Evolutionary conservation across 30 jellyfish, hydroid and myxozoan genomes (phyloP).

Genomic region (Pseudorhiza aurosa): DNA sequence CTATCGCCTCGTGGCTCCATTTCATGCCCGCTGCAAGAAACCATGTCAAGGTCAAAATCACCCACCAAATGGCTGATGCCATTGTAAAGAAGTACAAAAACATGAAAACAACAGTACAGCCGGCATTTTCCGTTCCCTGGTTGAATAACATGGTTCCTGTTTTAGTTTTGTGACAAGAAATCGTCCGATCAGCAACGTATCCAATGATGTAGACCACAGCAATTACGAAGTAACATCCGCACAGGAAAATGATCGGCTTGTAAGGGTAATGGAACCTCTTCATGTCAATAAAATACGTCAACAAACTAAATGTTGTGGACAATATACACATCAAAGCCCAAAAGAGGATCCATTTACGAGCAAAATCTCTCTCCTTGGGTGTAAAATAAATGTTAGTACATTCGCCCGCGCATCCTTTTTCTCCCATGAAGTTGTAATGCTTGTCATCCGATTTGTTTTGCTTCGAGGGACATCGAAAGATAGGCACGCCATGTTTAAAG

Average conservation of each 20-base stretch:
- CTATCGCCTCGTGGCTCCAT: conserved; percentile 99
- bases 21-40: conserved; percentile 98
- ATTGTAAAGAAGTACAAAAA: conserved; percentile 87
- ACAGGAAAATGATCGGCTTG: conserved; percentile 90
- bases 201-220: conserved; percentile 91
- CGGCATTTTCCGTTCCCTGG: conserved; percentile 99
- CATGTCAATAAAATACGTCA: conserved; percentile 90
- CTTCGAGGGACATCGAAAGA: conserved; percentile 74
- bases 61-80: conserved; percentile 99
- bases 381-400: conserved; percentile 81
- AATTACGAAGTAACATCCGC: conserved; percentile 92
- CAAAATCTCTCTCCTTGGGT: conserved; percentile 89
- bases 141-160: conserved; percentile 65
- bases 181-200: conserved; percentile 73
- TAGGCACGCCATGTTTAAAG: conserved; percentile 16
- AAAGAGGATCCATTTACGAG: conserved; percentile 93
- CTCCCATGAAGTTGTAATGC: conserved; percentile 94
- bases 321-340: conserved; percentile 92
- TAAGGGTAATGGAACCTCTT: conserved; percentile 96
- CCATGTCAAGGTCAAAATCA: conserved; percentile 94
- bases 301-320: conserved; percentile 90
- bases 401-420: conserved; percentile 83
- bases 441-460: conserved; percentile 77
- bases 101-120: conserved; percentile 96
- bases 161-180: conserved; percentile 85